A percentile compares a stretch with the other conserved stretches of the same genome.
phyloP scores from a whole-genome alignment of 2,888 invertebrate genomes.

The Pheosia tremula region DNA sequence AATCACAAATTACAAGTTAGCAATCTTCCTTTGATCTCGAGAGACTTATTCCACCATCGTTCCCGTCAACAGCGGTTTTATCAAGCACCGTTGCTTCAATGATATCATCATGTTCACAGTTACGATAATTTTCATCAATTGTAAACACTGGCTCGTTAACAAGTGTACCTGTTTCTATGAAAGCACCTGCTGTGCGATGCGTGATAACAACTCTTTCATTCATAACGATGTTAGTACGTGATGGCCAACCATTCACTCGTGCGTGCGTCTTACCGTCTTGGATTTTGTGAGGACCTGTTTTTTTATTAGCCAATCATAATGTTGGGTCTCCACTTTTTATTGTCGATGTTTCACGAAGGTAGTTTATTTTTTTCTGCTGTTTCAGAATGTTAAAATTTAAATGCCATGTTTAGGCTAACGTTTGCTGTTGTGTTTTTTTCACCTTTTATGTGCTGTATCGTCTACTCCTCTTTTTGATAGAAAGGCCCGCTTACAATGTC shows the following conservation, averaged over 20 bases:
- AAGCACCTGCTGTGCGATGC: conserved; percentile 69
- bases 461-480: no score
- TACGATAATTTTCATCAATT: conserved; percentile 35
- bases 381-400: not conserved
- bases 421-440: not conserved
- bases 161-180: conserved; percentile 49
- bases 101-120: conserved; percentile 28
- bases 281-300: conserved; percentile 35
- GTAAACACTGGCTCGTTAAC: conserved; percentile 41
- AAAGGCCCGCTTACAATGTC: no score
- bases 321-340: not conserved
- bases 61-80: conserved; percentile 9
- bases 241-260: conserved; percentile 39
- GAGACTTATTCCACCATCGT: not conserved
- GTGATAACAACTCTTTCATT: conserved; percentile 67
- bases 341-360: conserved; percentile 2
- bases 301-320: conserved; percentile 32
- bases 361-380: not conserved
- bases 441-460: no score
- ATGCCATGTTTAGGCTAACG: not conserved
- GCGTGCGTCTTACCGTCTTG: conserved; percentile 13
- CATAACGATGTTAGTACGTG: conserved; percentile 68
- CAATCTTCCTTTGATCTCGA: not conserved
- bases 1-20: conserved; percentile 8
- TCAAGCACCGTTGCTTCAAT: conserved; percentile 24